Conservation (phyloP, 2,888 invertebrate genomes). For the Polyommatus icarus region DNA sequence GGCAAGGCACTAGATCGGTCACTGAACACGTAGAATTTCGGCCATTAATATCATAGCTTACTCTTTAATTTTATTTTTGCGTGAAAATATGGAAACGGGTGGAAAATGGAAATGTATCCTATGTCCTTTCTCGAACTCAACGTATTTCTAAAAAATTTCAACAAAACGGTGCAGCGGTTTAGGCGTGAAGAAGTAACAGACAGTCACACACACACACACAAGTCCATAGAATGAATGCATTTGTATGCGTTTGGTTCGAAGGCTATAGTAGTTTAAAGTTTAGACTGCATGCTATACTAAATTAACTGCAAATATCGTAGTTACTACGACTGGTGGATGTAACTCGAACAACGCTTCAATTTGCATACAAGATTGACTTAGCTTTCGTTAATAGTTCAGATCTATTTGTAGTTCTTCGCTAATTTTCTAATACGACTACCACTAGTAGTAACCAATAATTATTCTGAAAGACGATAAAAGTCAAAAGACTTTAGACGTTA, state of each 20-base stretch:
- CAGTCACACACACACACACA: too few relatives aligned
- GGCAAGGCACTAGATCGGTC: background rate
- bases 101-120: too few relatives aligned
- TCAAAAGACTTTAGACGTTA: too few relatives aligned
- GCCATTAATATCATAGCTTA: too few relatives aligned
- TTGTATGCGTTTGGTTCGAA: background rate
- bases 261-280: background rate
- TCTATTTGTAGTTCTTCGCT: slow-evolving; percentile 32
- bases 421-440: background rate
- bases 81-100: too few relatives aligned
- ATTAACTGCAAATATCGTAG: slow-evolving; percentile 22
- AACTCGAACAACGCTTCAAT: slow-evolving; percentile 49
- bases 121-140: too few relatives aligned
- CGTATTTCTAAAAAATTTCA: too few relatives aligned
- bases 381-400: slow-evolving; percentile 55
- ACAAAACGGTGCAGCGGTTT: too few relatives aligned
- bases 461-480: background rate
- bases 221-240: background rate
- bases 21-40: background rate
- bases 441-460: background rate
- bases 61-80: too few relatives aligned
- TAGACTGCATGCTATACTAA: background rate
- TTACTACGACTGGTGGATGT: slow-evolving; percentile 24
- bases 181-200: too few relatives aligned
- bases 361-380: slow-evolving; percentile 65